Evolutionary conservation across 1,140 invertebrate species (phyloP), one percentile per base, ranked within the genome.

Genomic region (Charaxes varanes): DNA sequence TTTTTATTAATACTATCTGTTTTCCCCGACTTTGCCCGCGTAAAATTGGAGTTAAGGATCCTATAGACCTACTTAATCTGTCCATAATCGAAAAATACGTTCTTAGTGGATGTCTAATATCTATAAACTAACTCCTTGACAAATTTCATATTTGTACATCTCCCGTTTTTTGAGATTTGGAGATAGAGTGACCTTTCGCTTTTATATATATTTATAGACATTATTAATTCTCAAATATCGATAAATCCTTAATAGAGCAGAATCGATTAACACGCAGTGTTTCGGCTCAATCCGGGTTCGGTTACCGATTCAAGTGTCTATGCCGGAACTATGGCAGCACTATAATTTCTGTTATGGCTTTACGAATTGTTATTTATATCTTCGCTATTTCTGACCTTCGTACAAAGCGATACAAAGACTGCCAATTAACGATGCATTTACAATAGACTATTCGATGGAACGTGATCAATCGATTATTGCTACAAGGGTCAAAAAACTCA

Each of bases 201-300:
- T n/a, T n/a, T n/a, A 28, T 13, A 13, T 13, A 7, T 8, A 22
- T 8, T n/a, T 3, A 7, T 8, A 22, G 6, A 3, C 6, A 3
- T 3, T 22, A 4, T 3, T 1, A 6, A 8, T 23, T 23, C n/a
- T 23, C n/a, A 7, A 23, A 8, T 6, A 23, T 23, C n/a, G 10
- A 6, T 23, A 41, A 40, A 37, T 43, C 31, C 8, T 22, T 27
- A 35, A 44, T 31, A 40, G 35, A 28, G 32, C 19, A 14, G n/a
- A 23, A 23, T n/a, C n/a, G n/a, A 23, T 23, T 23, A 23, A 8
- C 8, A 26, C 3, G 8, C 11, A 26, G 6, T 15, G 1, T 8
- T 34, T 41, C 24, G 14, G 7, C 22, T 33, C 31, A 24, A 58
- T 62, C 59, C 59, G 59, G 59, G 59, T 62, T 62, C 59, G 53